phyloP scores from a whole-genome alignment of 2,888 invertebrate genomes.

The Caenorhabditis angaria region DNA sequence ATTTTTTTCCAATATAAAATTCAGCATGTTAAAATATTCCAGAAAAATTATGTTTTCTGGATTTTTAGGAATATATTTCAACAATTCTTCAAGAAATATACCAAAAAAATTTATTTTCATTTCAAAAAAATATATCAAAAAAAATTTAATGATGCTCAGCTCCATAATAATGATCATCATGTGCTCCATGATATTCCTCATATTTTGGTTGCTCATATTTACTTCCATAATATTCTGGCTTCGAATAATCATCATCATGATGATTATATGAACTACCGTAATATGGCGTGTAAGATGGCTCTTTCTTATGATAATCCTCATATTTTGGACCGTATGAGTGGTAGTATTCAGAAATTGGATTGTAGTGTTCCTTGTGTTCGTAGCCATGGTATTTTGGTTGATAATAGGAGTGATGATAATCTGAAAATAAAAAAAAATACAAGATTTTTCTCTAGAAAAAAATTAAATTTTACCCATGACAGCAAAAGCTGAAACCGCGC shows the following conservation, averaged over 20 bases:
- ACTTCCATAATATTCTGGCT: not conserved
- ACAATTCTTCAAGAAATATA: not conserved
- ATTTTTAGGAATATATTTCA: no score
- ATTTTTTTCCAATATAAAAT: no score
- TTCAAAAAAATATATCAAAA: not conserved
- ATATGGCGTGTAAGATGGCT: constrained; percentile 32
- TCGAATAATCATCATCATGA: not conserved
- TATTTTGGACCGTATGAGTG: constrained; percentile 41
- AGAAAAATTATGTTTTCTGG: no score
- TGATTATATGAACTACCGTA: constrained; percentile 23
- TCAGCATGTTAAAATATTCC: no score
- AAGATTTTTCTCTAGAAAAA: not conserved
- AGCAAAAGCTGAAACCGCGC: constrained; percentile 27
- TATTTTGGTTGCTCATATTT: not conserved
- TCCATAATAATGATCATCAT: not conserved
- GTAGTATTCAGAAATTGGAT: constrained; percentile 32
- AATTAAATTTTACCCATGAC: constrained; percentile 24
- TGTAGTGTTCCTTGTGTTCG: constrained; percentile 33
- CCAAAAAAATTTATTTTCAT: not conserved
- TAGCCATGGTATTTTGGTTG: constrained; percentile 19
- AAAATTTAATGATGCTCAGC: not conserved
- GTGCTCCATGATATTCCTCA: not conserved
- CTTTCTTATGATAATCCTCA: constrained; percentile 34
- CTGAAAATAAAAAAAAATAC: not conserved
- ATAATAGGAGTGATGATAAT: constrained; percentile 37